These are phyloP conservation scores for Uria lomvia DNA, from an alignment of 2,113 vertebrate genomes.

Conservation along the genomic window DNA sequence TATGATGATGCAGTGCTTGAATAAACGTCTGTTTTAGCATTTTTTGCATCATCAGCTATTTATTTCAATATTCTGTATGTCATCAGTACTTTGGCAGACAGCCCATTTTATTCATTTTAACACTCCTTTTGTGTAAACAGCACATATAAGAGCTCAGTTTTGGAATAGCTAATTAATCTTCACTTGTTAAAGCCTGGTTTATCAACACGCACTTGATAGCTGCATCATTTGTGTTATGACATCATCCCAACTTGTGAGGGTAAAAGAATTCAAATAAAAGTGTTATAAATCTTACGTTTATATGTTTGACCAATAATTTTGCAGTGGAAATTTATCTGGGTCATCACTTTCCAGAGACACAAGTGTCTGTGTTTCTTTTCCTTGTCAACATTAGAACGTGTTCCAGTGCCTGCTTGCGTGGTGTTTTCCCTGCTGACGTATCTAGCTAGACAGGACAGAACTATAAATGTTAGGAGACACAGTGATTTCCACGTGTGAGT, in stretches of 20 bases:
- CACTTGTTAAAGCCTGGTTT: not conserved
- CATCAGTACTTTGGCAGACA: conserved; percentile 31
- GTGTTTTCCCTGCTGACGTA: not conserved
- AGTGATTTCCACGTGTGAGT: not conserved
- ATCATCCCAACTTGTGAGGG: conserved; percentile 26
- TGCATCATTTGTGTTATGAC: conserved; percentile 1
- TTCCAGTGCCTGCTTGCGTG: not conserved
- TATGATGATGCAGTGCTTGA: not conserved
- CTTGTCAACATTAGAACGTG: accelerated
- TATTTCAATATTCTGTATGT: conserved; percentile 47
- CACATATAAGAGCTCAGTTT: not conserved
- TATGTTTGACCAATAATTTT: not conserved
- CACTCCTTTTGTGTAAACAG: conserved; percentile 32
- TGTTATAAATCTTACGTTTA: not conserved
- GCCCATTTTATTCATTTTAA: conserved; percentile 33
- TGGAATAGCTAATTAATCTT: conserved; percentile 36
- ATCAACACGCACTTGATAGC: not conserved
- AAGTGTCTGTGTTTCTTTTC: not conserved
- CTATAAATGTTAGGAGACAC: not conserved
- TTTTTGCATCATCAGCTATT: conserved; percentile 41
- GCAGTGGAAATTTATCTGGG: not conserved
- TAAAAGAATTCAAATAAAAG: not conserved
- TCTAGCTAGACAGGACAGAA: not conserved
- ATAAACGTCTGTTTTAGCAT: not conserved
- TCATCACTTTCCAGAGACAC: not conserved